phyloP scores from a whole-genome alignment of 2,888 invertebrate species.

The Entomobrya multifasciata region DNA sequence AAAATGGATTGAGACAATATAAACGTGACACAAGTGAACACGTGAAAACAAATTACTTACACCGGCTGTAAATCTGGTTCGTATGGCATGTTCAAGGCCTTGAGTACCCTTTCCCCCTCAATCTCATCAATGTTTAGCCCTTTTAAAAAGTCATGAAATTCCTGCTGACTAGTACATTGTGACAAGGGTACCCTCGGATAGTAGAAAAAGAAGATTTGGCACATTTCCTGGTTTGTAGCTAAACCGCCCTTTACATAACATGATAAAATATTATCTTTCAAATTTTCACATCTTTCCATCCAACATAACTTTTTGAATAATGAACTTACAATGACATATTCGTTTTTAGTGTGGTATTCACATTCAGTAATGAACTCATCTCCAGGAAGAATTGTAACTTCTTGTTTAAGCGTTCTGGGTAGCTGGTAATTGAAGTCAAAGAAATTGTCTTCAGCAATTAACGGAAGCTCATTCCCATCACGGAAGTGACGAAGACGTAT shows the following conservation, averaged over 20 bases:
- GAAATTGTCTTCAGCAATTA: conserved; percentile 90
- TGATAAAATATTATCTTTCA: not conserved
- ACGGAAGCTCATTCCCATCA: conserved; percentile 88
- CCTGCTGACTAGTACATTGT: conserved; percentile 93
- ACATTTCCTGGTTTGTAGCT: conserved; percentile 93
- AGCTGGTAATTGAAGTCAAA: conserved; percentile 94
- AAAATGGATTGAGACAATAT: no score
- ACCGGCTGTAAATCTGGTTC: conserved; percentile 61
- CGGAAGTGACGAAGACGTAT: conserved; percentile 89
- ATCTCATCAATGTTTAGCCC: conserved; percentile 88
- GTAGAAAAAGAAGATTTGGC: conserved; percentile 90
- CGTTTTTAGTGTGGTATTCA: conserved; percentile 87
- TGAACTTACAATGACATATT: conserved; percentile 85
- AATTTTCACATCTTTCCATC: not conserved
- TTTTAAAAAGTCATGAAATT: conserved; percentile 91
- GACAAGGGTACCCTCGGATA: conserved; percentile 91
- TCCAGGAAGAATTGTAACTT: conserved; percentile 88
- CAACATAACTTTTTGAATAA: no score
- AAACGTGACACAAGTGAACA: no score
- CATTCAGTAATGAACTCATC: conserved; percentile 93
- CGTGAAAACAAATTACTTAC: no score
- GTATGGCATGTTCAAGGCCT: conserved; percentile 74
- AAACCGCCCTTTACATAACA: conserved; percentile 86
- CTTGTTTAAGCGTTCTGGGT: conserved; percentile 87
- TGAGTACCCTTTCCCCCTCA: conserved; percentile 66